phyloP scores from a whole-genome alignment of 2,888 invertebrate genomes.

The Elmis aenea region DNA sequence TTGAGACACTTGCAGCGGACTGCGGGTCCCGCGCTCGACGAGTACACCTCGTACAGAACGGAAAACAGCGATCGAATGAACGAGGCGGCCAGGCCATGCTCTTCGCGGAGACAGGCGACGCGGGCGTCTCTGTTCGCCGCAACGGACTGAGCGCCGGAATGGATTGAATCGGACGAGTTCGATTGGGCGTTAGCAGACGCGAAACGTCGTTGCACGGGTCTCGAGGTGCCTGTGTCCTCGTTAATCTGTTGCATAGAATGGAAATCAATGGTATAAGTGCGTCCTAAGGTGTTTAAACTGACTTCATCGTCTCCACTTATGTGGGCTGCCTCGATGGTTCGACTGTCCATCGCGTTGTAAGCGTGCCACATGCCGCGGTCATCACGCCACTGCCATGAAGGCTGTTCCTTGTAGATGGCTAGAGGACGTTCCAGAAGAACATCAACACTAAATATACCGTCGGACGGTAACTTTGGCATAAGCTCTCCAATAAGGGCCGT shows the following conservation, averaged over 20 bases:
- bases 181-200: conserved; percentile 49
- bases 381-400: conserved; percentile 97
- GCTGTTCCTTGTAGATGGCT: conserved; percentile 64
- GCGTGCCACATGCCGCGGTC: conserved; percentile 89
- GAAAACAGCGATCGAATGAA: conserved; percentile 81
- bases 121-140: conserved; percentile 56
- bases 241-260: conserved; percentile 98
- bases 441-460: conserved; percentile 94
- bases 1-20: conserved; percentile 96
- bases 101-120: conserved; percentile 64
- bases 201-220: conserved; percentile 81
- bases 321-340: conserved; percentile 92
- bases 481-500: conserved; percentile 95
- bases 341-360: conserved; percentile 88
- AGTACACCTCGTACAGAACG: conserved; percentile 96
- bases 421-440: conserved; percentile 74
- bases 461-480: conserved; percentile 92
- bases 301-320: conserved; percentile 94
- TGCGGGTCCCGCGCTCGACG: conserved; percentile 95
- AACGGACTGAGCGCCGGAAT: conserved; percentile 32
- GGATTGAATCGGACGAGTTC: conserved; percentile 27
- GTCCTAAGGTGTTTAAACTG: conserved; percentile 83
- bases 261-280: conserved; percentile 94
- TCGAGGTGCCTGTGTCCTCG: conserved; percentile 92
- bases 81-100: conserved; percentile 63